A percentile compares a stretch with the other conserved stretches of the same genome.
Conservation (phyloP, 2,113 vertebrate genomes). For the Oriolus oriolus region DNA sequence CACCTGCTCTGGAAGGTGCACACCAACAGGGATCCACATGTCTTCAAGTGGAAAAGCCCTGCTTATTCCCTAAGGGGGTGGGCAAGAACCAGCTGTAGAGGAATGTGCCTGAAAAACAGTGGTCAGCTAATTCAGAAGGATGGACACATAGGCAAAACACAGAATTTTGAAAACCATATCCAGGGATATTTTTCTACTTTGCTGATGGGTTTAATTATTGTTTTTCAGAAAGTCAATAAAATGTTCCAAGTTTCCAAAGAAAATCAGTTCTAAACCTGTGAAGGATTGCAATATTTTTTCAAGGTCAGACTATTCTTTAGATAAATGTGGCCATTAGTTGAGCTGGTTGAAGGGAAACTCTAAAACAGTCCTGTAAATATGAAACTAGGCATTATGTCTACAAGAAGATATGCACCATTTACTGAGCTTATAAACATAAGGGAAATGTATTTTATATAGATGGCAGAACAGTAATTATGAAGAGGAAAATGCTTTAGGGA, state of each 20-base stretch:
- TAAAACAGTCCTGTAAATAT: not conserved
- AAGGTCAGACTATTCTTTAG: not conserved
- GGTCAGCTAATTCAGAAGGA: not conserved
- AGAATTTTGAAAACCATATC: not conserved
- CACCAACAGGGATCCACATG: not conserved
- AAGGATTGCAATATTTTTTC: not conserved
- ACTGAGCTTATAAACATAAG: not conserved
- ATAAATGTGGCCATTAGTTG: not conserved
- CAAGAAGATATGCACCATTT: not conserved
- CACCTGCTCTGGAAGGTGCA: not conserved
- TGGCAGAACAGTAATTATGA: not conserved
- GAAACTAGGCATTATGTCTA: not conserved
- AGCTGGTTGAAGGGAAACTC: not conserved
- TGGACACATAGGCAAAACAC: not conserved
- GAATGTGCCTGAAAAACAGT: not conserved
- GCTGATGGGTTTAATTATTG: not conserved
- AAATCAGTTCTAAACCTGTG: not conserved
- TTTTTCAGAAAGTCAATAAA: not conserved
- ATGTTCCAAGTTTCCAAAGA: not conserved
- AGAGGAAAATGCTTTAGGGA: not conserved
- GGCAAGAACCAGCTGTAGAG: not conserved
- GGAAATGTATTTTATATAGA: not conserved
- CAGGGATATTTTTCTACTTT: not conserved
- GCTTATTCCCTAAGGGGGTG: fast-evolving
- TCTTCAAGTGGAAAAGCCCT: not conserved